Evolutionary conservation across 2,113 vertebrate species (phyloP).

Genomic region (Eretmochelys imbricata): DNA sequence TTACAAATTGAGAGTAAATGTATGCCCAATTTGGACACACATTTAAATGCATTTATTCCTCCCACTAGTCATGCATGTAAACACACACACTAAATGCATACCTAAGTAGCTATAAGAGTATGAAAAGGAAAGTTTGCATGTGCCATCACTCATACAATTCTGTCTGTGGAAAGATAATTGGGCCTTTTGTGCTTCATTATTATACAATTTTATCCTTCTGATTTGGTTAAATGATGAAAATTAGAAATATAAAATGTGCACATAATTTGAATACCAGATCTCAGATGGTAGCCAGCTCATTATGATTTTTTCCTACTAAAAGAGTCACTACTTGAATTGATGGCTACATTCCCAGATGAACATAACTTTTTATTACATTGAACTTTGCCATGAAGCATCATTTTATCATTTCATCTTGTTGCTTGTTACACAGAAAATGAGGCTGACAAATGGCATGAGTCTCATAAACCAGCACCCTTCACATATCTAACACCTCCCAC

Average conservation of each 20-base stretch:
- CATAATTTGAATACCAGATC: not conserved
- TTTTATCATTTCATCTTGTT: constrained; percentile 35
- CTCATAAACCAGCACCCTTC: not conserved
- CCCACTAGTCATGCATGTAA: rapidly evolving
- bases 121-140: not conserved
- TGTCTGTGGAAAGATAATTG: constrained; percentile 3
- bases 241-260: constrained; percentile 7
- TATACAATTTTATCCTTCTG: not conserved
- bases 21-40: rapidly evolving
- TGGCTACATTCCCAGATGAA: not conserved
- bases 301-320: not conserved
- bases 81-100: not conserved
- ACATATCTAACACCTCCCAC: not conserved
- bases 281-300: not conserved
- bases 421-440: constrained; percentile 28
- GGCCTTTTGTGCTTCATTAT: constrained; percentile 5
- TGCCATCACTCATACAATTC: not conserved
- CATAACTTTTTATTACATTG: constrained; percentile 25
- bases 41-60: not conserved
- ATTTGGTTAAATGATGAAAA: not conserved
- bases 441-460: constrained; percentile 5
- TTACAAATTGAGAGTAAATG: not conserved
- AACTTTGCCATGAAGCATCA: constrained; percentile 1
- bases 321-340: not conserved
- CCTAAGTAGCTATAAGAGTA: not conserved